Base-by-base conservation (phyloP, 2,113 vertebrate species). In the Chaenocephalus aceratus region DNA sequence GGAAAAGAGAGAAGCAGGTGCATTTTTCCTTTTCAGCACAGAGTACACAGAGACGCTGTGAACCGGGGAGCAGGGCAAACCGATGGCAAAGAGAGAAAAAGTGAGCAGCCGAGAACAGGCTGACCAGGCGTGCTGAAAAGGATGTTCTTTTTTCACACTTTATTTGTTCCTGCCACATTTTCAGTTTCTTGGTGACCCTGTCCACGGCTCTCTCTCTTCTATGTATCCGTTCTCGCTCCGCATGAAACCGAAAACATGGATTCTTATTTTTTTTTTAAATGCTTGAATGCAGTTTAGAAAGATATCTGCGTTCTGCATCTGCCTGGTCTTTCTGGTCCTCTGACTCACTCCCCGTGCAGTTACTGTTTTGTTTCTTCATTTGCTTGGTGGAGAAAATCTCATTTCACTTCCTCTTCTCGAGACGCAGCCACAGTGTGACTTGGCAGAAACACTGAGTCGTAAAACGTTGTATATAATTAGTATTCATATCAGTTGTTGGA, bases 371-470 rank as follows among this genome's bases (percentile, higher is more conserved):
- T 77, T 84, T 88, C 75, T 73, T 81, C 85, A 79, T 56, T 63
- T 88, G 88, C 80, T 84, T 70, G 44, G 48, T 26, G 54, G 75
- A 23, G 75, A n/a, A 53, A 73, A 67, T 83, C 57, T 4, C 21
- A 36, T 91, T 87, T 88, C 88, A 85, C 81, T 91, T 92, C 91
- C 91, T 87, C 65, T 70, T 76, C 12, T 21, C 18, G 26, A 66
- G 66, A 59, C 16, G 13, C 79, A 54, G 82, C 79, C 59, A 34
- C 60, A 15, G 21, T 30, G 70, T 92, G 86, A 91, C 84, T 81
- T 71, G 63, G 82, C 82, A 85, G 76, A 86, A 88, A 34, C 58
- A 13, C 61, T 1, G 12, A 53, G 45, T 52, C 9, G 65, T 66
- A 83, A 79, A 65, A 53, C 0, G 30, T 46, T 16, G 1, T 60